Conservation (phyloP, 2,888 invertebrate genomes). For the Nomada flava region DNA sequence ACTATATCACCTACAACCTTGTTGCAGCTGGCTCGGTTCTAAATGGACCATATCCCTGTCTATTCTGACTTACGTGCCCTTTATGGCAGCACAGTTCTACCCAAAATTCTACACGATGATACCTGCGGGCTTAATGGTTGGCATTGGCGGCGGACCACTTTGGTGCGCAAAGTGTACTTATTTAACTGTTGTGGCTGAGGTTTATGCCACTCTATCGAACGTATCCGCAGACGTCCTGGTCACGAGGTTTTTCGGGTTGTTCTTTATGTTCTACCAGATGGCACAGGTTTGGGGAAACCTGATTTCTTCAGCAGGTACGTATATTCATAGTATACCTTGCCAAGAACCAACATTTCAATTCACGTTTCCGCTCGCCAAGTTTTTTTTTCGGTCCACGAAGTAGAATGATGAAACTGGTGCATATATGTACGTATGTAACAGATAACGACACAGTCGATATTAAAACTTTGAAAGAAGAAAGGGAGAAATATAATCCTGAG, state of each 20-base stretch:
- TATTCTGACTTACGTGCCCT: slow-evolving; percentile 95
- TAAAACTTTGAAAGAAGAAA: no score
- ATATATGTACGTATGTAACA: no score
- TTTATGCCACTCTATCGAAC: slow-evolving; percentile 90
- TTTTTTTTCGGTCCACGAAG: neutral
- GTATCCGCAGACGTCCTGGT: slow-evolving; percentile 91
- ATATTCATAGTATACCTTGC: neutral
- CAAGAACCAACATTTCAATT: neutral
- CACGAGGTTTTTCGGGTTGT: slow-evolving; percentile 96
- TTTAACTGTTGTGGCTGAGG: slow-evolving; percentile 92
- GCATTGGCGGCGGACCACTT: slow-evolving; percentile 95
- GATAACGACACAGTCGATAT: no score
- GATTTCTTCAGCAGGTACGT: slow-evolving; percentile 92
- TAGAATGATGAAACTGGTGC: no score
- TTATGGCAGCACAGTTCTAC: slow-evolving; percentile 95
- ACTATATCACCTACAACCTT: slow-evolving; percentile 4
- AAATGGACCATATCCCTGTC: slow-evolving; percentile 95
- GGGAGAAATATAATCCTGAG: no score
- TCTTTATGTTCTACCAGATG: slow-evolving; percentile 98
- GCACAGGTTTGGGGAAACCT: slow-evolving; percentile 98
- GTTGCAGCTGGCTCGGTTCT: slow-evolving; percentile 92
- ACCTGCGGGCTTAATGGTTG: slow-evolving; percentile 93
- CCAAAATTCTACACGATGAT: slow-evolving; percentile 93
- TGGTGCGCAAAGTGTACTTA: slow-evolving; percentile 99
- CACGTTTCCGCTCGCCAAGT: neutral